Evolutionary conservation across 2,888 invertebrate genomes (phyloP), one percentile per base, ranked within the genome.

Genomic region (Calephelis perditalis): DNA sequence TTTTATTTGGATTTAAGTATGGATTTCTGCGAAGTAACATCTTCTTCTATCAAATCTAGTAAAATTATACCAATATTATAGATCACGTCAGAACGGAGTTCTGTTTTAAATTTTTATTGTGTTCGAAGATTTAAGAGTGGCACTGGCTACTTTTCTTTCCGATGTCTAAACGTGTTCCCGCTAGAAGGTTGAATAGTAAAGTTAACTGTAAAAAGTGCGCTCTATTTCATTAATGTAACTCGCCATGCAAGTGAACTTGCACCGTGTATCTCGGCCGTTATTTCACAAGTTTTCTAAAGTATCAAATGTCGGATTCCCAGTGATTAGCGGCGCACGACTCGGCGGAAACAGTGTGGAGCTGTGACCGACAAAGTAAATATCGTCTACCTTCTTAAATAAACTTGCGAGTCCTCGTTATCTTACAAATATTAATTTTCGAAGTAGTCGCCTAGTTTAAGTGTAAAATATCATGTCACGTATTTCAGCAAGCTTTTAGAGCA

Each of bases 251-350:
- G 26, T 49, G 12, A 49, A 49, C 47, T 26, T 49, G 47, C 15
- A 15, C 15, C 9, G 35, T 52, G 49, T 52, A 10, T 10, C 15
- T 26, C 49, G 35, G 35, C 49, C 82, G 83, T 73, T 67, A 67
- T 76, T 76, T 76, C 73, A 74, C 71, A 73, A 75, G 75, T 76
- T 82, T 82, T 82, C 79, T 77, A 78, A 73, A 81, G 81, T 86
- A 84, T 86, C 79, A 79, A 74, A 81, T 82, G 82, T 82, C 81
- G 73, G 76, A 70, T 70, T 72, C 70, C 74, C 75, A 72, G 73
- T 84, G 82, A 87, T 87, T 86, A 76, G 82, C 79, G 74, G 74
- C 72, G 73, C 86, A 85, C 86, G 86, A 82, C 72, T 78, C 56
- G 56, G 67, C 69, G 66, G 69, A 70, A 71, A 69, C 65, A 69